phyloP scores from a whole-genome alignment of 2,888 invertebrate genomes.

The Mimas tiliae region DNA sequence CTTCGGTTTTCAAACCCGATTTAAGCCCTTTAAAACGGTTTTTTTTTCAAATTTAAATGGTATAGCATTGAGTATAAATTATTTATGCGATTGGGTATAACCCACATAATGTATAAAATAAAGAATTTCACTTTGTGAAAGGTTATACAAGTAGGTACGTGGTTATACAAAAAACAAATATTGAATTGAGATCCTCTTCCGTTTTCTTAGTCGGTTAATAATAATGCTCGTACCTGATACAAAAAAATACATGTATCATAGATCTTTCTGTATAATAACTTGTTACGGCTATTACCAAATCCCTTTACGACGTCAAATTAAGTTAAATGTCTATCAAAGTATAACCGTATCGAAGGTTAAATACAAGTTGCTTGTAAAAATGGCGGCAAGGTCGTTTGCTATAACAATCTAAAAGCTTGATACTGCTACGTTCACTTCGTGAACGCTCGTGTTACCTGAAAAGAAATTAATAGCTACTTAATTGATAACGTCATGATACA shows the following conservation, averaged over 20 bases:
- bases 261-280: neutral
- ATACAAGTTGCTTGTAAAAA: conserved; percentile 29
- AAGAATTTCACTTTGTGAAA: no score
- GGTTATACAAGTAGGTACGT: no score
- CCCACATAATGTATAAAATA: no score
- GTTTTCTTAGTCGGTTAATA: no score
- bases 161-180: no score
- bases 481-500: neutral
- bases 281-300: neutral
- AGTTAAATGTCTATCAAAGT: conserved; percentile 10
- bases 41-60: no score
- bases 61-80: no score
- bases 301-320: conserved; percentile 16
- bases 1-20: no score
- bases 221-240: neutral
- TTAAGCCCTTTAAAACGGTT: no score
- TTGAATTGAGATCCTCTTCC: no score
- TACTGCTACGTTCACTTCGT: conserved; percentile 40
- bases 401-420: conserved; percentile 42
- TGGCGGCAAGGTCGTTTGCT: conserved; percentile 42
- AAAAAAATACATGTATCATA: neutral
- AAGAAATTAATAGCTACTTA: conserved; percentile 7
- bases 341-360: conserved; percentile 25
- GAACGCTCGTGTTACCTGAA: conserved; percentile 21
- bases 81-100: no score